These are phyloP conservation scores for Ectemnius lituratus DNA, from an alignment of 2,888 invertebrate genomes.

Conservation along the genomic window DNA sequence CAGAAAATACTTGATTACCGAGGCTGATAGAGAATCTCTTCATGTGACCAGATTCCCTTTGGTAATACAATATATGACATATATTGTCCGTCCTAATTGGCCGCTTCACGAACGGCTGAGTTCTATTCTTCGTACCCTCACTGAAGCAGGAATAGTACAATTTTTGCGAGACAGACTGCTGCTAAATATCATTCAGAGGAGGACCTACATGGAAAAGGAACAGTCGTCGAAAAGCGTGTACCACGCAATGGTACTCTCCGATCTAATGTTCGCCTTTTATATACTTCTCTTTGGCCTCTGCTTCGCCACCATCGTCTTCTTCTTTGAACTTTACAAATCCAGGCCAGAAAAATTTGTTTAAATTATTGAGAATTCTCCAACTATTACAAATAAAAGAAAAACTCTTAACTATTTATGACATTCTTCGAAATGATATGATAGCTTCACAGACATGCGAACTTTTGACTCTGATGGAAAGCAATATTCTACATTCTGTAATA, in stretches of 20 bases:
- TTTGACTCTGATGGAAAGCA: too few relatives aligned
- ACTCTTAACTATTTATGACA: too few relatives aligned
- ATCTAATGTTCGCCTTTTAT: constrained; percentile 42
- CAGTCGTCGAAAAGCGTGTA: constrained; percentile 18
- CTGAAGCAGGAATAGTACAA: background rate
- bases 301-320: constrained; percentile 30
- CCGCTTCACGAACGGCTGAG: constrained; percentile 24
- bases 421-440: too few relatives aligned
- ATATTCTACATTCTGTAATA: too few relatives aligned
- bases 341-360: too few relatives aligned
- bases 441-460: too few relatives aligned
- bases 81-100: constrained; percentile 32
- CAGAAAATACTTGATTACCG: constrained; percentile 9
- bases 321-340: constrained; percentile 20
- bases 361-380: too few relatives aligned
- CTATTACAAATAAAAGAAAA: too few relatives aligned
- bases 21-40: constrained; percentile 18
- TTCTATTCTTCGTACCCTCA: constrained; percentile 19
- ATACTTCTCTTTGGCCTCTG: constrained; percentile 30
- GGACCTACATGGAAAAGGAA: background rate
- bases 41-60: constrained; percentile 28
- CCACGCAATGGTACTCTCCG: constrained; percentile 22
- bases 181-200: background rate
- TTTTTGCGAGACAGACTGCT: too few relatives aligned
- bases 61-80: constrained; percentile 19